A percentile compares a stretch with the other conserved stretches of the same genome.
These are phyloP conservation scores for Ectropis grisescens DNA, from an alignment of 1,140 invertebrate genomes.

Conservation along the genomic window DNA sequence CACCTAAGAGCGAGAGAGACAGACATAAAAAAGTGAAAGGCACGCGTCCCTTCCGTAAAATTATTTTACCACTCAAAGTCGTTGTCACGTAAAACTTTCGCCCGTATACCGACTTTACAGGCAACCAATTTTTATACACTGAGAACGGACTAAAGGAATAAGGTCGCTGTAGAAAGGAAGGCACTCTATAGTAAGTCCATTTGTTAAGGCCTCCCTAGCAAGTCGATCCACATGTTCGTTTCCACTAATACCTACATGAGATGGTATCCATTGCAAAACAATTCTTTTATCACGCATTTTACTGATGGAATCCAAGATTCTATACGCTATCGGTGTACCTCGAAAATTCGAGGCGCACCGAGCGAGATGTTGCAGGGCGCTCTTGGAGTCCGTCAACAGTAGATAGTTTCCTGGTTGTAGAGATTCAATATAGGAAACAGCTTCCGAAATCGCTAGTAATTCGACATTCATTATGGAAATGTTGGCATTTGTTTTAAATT, in stretches of 20 bases:
- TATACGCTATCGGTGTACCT: slow-evolving; percentile 12
- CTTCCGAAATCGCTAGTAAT: slow-evolving; percentile 8
- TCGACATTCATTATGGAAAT: slow-evolving; percentile 11
- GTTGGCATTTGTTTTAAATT: background rate
- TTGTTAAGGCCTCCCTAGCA: background rate
- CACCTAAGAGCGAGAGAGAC: no score
- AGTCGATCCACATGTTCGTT: slow-evolving; percentile 5
- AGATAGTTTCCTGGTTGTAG: slow-evolving; percentile 2
- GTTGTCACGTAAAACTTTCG: no score
- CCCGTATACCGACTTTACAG: no score
- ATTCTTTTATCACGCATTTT: background rate
- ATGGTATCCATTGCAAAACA: slow-evolving; percentile 5
- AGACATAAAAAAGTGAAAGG: no score
- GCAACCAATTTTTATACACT: no score
- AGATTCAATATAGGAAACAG: slow-evolving; percentile 6
- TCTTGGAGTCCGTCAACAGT: slow-evolving; percentile 8
- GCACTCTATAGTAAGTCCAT: background rate
- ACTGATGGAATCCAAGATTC: background rate
- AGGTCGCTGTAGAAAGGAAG: background rate
- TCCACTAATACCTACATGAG: slow-evolving; percentile 1
- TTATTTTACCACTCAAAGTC: no score
- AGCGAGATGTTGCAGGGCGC: slow-evolving; percentile 11
- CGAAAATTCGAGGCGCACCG: slow-evolving; percentile 7
- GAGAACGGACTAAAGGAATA: slow-evolving; percentile 1
- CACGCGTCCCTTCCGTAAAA: no score